Percentiles rank a stretch among this genome's conserved stretches.
phyloP scores from a whole-genome alignment of 2,888 invertebrate species.

The Xanthorhoe spadicearia region DNA sequence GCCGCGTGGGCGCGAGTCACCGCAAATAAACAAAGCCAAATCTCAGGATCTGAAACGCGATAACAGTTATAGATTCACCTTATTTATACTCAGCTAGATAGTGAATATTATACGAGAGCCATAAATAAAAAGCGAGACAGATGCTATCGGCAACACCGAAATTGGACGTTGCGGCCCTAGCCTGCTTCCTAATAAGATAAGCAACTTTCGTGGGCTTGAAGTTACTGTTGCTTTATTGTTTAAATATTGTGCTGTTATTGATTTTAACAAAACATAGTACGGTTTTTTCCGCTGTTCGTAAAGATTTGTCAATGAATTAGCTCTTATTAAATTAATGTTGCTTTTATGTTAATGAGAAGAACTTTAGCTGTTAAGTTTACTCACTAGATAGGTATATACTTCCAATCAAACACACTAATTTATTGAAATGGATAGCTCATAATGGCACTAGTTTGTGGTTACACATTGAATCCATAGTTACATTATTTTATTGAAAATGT shows the following conservation, averaged over 20 bases:
- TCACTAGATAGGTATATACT: no score
- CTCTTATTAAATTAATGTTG: no score
- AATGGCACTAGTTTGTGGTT: no score
- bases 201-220: slow-evolving; percentile 41
- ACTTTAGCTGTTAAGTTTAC: no score
- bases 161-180: slow-evolving; percentile 54
- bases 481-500: no score
- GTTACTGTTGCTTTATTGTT: slow-evolving; percentile 29
- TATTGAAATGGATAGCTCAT: no score
- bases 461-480: no score
- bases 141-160: slow-evolving; percentile 61
- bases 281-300: background rate
- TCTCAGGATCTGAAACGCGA: slow-evolving; percentile 58
- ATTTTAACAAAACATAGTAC: background rate
- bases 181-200: slow-evolving; percentile 55
- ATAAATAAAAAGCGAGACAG: slow-evolving; percentile 72
- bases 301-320: no score
- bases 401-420: no score
- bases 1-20: slow-evolving; percentile 50
- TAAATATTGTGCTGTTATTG: slow-evolving; percentile 14
- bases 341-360: no score
- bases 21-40: slow-evolving; percentile 62
- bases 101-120: slow-evolving; percentile 60
- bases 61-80: slow-evolving; percentile 63
- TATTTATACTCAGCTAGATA: slow-evolving; percentile 67